Conservation (phyloP, 2,113 vertebrate species). For the Carettochelys insculpta region DNA sequence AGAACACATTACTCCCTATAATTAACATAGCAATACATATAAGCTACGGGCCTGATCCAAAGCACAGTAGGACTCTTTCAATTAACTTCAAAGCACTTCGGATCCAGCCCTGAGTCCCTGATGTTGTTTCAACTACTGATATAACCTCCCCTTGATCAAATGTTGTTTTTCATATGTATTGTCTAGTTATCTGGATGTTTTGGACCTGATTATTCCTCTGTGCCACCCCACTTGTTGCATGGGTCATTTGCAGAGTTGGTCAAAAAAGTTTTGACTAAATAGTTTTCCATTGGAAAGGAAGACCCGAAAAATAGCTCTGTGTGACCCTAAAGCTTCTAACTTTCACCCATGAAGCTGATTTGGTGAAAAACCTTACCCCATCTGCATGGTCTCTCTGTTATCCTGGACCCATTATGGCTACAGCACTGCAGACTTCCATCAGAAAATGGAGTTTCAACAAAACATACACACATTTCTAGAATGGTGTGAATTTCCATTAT, state of each 20-base stretch:
- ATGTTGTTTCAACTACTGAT: conserved; percentile 25
- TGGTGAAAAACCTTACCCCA: neutral
- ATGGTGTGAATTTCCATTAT: neutral
- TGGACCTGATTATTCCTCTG: neutral
- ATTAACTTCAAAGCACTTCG: conserved; percentile 41
- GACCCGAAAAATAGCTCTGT: neutral
- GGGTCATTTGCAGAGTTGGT: conserved; percentile 8
- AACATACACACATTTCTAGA: neutral
- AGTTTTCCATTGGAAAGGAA: neutral
- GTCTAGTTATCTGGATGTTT: neutral
- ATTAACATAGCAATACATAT: neutral
- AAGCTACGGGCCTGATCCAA: neutral
- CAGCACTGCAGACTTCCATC: neutral
- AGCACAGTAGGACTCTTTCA: neutral
- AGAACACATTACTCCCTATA: neutral
- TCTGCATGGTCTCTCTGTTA: neutral
- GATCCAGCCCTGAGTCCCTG: neutral
- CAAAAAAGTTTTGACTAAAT: neutral
- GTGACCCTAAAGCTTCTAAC: neutral
- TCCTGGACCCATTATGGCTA: no score
- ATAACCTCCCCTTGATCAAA: neutral
- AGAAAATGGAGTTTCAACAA: neutral
- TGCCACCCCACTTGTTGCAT: conserved; percentile 10
- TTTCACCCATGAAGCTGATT: neutral
- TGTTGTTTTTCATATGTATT: accelerated